These are phyloP conservation scores for Zaprionus lineosus DNA, from an alignment of 2,888 invertebrate species.

Conservation along the genomic window DNA sequence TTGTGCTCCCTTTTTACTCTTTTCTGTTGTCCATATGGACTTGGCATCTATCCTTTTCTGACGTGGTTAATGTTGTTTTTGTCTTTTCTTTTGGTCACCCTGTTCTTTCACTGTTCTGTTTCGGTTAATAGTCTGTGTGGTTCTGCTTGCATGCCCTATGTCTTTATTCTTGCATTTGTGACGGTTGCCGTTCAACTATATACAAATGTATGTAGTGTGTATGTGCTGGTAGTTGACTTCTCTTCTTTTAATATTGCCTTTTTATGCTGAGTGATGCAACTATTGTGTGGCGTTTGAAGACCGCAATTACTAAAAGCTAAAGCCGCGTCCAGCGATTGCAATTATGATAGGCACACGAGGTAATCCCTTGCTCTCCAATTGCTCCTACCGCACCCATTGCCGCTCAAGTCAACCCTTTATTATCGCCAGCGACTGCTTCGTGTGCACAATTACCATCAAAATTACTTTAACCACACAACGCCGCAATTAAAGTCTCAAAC, in stretches of 20 bases:
- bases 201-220: too few species aligned
- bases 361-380: slow-evolving; percentile 11
- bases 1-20: slow-evolving; percentile 49
- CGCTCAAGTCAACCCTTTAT: slow-evolving; percentile 20
- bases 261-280: slow-evolving; percentile 73
- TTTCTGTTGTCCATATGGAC: slow-evolving; percentile 40
- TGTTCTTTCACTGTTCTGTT: slow-evolving; percentile 30
- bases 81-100: slow-evolving; percentile 23
- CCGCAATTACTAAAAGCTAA: slow-evolving; percentile 17
- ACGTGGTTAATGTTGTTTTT: slow-evolving; percentile 2
- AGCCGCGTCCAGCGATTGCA: slow-evolving; percentile 39
- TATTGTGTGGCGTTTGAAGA: slow-evolving; percentile 53
- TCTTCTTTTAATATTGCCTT: slow-evolving; percentile 64
- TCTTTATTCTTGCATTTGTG: slow-evolving; percentile 25
- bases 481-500: slow-evolving; percentile 36
- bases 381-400: background rate
- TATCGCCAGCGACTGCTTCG: slow-evolving; percentile 44
- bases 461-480: slow-evolving; percentile 42
- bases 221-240: slow-evolving; percentile 81
- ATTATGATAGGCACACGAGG: slow-evolving; percentile 52
- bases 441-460: slow-evolving; percentile 49
- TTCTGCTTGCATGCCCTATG: slow-evolving; percentile 49
- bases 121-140: slow-evolving; percentile 40
- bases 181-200: slow-evolving; percentile 18
- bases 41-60: slow-evolving; percentile 40